These are phyloP conservation scores for Varroa destructor DNA, from an alignment of 1,140 invertebrate species.

Conservation along the genomic window DNA sequence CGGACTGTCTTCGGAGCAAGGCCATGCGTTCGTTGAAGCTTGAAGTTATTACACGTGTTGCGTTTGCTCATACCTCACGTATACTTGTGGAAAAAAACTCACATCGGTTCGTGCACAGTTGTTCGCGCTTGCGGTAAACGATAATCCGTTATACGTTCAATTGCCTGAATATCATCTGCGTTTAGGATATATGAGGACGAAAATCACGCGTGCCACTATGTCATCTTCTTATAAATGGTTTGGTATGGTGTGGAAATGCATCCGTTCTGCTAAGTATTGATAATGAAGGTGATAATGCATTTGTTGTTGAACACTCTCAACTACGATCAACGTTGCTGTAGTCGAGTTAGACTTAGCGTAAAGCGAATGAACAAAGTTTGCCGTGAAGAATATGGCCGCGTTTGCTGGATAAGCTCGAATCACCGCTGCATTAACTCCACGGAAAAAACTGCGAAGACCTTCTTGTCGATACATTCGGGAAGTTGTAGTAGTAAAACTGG, in stretches of 20 bases:
- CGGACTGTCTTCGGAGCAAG: no score
- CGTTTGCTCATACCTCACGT: no score
- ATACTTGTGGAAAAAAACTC: no score
- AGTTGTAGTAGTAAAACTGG: constrained; percentile 37
- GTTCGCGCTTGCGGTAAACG: no score
- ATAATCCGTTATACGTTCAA: no score
- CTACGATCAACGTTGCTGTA: background rate
- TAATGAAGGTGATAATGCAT: background rate
- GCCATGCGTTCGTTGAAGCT: no score
- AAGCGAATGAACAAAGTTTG: constrained; percentile 49
- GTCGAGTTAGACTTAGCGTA: background rate
- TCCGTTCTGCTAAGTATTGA: constrained; percentile 5
- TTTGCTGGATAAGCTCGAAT: constrained; percentile 81
- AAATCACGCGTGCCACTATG: no score
- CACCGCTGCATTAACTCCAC: constrained; percentile 59
- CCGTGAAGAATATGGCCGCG: constrained; percentile 71
- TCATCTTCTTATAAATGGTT: background rate
- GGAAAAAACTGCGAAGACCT: constrained; percentile 52
- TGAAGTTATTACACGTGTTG: no score
- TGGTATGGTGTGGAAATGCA: constrained; percentile 15
- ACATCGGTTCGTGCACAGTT: no score
- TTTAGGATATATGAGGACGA: no score
- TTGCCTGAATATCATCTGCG: no score
- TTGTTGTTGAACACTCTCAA: constrained; percentile 10
- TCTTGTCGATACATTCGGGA: constrained; percentile 41